These are phyloP conservation scores for Allacma fusca DNA, from an alignment of 2,888 invertebrate species.

Conservation along the genomic window DNA sequence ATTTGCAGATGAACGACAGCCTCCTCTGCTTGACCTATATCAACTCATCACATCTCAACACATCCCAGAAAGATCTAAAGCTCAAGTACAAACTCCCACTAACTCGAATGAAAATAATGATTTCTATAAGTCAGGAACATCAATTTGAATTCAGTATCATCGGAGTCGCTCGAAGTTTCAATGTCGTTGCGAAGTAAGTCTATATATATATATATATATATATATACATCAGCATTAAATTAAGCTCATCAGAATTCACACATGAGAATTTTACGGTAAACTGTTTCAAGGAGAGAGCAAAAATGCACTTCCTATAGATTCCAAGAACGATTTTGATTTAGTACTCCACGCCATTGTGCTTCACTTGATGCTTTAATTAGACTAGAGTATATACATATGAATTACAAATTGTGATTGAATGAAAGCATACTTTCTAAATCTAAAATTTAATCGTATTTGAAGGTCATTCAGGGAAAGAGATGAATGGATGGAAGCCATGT, in stretches of 20 bases:
- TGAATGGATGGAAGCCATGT: conserved; percentile 67
- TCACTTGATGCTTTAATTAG: no score
- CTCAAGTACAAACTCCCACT: conserved; percentile 68
- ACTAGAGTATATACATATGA: no score
- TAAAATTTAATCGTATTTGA: conserved; percentile 42
- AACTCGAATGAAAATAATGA: conserved; percentile 67
- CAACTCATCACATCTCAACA: conserved; percentile 62
- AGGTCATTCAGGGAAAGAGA: conserved; percentile 67
- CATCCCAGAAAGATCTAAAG: conserved; percentile 63
- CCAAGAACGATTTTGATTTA: no score
- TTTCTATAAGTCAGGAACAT: conserved; percentile 63
- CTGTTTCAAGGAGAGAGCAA: no score
- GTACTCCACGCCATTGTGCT: no score
- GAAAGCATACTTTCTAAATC: background rate
- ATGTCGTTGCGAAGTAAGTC: conserved; percentile 67
- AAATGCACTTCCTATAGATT: no score
- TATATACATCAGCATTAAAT: no score
- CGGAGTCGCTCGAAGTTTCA: conserved; percentile 68
- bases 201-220: background rate
- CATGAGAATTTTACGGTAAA: no score
- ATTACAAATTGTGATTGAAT: no score
- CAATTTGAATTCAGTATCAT: conserved; percentile 69
- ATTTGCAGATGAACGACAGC: conserved; percentile 65
- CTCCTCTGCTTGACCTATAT: conserved; percentile 65
- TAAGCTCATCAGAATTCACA: no score